Evolutionary conservation across 2,888 invertebrate genomes (phyloP).

Genomic region (Autographa pulchrina): DNA sequence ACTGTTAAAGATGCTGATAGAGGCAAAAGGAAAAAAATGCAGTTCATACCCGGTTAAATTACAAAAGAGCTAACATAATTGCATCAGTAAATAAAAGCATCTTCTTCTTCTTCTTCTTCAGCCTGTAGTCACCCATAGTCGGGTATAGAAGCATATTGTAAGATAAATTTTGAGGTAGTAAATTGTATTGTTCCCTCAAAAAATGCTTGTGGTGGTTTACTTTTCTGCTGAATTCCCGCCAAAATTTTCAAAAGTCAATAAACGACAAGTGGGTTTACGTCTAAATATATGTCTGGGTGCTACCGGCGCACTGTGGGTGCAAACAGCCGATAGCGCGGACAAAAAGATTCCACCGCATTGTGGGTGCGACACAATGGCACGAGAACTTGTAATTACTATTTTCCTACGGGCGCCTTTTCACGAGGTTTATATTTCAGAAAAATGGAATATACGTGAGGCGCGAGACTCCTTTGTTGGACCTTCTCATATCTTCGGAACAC

Average conservation of each 20-base stretch:
- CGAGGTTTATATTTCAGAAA: constrained; percentile 83
- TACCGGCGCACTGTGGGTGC: constrained; percentile 80
- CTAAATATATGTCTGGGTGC: constrained; percentile 74
- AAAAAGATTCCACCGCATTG: constrained; percentile 88
- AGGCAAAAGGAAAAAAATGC: constrained; percentile 25
- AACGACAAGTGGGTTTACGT: constrained; percentile 65
- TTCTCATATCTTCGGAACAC: constrained; percentile 73
- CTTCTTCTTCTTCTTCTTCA: too few relatives aligned
- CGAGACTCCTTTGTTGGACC: constrained; percentile 69
- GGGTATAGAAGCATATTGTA: constrained; percentile 3
- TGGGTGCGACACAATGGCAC: constrained; percentile 80
- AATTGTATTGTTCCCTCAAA: background rate
- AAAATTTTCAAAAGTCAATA: constrained; percentile 67
- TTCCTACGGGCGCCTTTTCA: constrained; percentile 85
- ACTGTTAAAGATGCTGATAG: constrained; percentile 3
- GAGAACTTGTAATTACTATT: constrained; percentile 89
- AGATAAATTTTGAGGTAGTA: background rate
- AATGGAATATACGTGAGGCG: constrained; percentile 78
- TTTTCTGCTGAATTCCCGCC: constrained; percentile 23
- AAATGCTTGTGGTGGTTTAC: background rate
- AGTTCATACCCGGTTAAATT: constrained; percentile 10
- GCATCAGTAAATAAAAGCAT: too few relatives aligned
- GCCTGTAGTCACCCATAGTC: too few relatives aligned
- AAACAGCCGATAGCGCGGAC: constrained; percentile 86
- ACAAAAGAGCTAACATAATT: constrained; percentile 13